Percentiles rank a stretch among this genome's conserved stretches.
These are phyloP conservation scores for Gymnoscopelus microlampas DNA, from an alignment of 2,797 vertebrate genomes.

Conservation along the genomic window DNA sequence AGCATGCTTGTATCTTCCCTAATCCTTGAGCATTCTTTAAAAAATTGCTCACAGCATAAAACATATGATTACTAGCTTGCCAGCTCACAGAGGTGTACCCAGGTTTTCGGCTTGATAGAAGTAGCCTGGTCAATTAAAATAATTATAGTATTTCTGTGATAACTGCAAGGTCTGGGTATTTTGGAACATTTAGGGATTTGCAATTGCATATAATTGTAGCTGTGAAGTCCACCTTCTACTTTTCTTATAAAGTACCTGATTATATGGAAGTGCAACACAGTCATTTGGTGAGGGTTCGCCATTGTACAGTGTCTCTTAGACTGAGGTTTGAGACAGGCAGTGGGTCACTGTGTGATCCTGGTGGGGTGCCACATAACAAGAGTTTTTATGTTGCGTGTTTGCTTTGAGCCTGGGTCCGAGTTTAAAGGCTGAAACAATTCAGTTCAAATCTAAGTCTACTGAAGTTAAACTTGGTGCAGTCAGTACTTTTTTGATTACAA, in stretches of 20 bases:
- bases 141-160: conserved; percentile 77
- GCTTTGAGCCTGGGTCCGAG: not conserved
- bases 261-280: conserved; percentile 60
- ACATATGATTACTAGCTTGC: conserved; percentile 64
- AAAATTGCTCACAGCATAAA: conserved; percentile 70
- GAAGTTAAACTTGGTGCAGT: too few relatives aligned
- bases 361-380: not conserved
- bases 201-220: conserved; percentile 73
- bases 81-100: conserved; percentile 62
- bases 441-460: too few relatives aligned
- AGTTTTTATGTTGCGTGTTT: not conserved
- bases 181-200: conserved; percentile 76
- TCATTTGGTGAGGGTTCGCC: conserved; percentile 66
- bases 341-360: not conserved
- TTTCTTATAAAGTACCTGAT: conserved; percentile 64
- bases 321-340: conserved; percentile 39
- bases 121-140: conserved; percentile 73
- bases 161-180: conserved; percentile 73
- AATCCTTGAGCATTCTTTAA: conserved; percentile 74
- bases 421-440: too few relatives aligned
- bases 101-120: conserved; percentile 70
- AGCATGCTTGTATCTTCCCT: conserved; percentile 70
- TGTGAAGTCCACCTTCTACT: conserved; percentile 67
- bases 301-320: conserved; percentile 56
- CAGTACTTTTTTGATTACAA: too few relatives aligned